These are phyloP conservation scores for Rhabdornis inornatus DNA, from an alignment of 2,113 vertebrate species.

Conservation along the genomic window DNA sequence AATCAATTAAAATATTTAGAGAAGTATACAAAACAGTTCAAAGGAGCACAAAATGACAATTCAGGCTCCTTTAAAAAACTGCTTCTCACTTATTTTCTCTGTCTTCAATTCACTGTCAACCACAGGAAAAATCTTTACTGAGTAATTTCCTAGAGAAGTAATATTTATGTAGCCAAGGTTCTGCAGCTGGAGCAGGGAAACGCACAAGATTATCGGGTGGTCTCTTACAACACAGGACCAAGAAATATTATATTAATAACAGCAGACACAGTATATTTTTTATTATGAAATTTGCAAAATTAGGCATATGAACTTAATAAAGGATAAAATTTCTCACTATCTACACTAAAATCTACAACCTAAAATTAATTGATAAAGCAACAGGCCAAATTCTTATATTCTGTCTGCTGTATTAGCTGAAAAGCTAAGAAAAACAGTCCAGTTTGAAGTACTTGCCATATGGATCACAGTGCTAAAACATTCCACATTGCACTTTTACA, in stretches of 20 bases:
- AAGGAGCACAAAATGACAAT: not conserved
- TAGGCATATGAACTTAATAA: not conserved
- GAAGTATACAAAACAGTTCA: slow-evolving; percentile 40
- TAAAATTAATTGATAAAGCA: not conserved
- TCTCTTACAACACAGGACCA: not conserved
- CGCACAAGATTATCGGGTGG: not conserved
- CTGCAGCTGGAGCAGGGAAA: slow-evolving; percentile 1
- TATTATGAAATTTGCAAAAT: not conserved
- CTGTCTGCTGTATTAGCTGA: not conserved
- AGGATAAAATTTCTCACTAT: not conserved
- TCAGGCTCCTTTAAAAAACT: slow-evolving; percentile 12
- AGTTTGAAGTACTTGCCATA: slow-evolving; percentile 12
- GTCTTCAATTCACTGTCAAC: slow-evolving; percentile 22
- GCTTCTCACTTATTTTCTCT: not conserved
- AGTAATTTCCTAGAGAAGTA: slow-evolving; percentile 24
- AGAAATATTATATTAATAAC: not conserved
- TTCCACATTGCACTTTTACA: slow-evolving; percentile 41
- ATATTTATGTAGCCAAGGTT: not conserved
- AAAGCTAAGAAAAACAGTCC: not conserved
- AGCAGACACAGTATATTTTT: not conserved
- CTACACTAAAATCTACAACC: not conserved
- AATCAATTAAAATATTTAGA: slow-evolving; percentile 10
- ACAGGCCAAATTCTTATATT: not conserved
- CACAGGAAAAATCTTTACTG: not conserved
- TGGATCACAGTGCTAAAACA: slow-evolving; percentile 16